Evolutionary conservation across 2,888 invertebrate genomes (phyloP), one percentile per base, ranked within the genome.

Genomic region (Erebia ligea): DNA sequence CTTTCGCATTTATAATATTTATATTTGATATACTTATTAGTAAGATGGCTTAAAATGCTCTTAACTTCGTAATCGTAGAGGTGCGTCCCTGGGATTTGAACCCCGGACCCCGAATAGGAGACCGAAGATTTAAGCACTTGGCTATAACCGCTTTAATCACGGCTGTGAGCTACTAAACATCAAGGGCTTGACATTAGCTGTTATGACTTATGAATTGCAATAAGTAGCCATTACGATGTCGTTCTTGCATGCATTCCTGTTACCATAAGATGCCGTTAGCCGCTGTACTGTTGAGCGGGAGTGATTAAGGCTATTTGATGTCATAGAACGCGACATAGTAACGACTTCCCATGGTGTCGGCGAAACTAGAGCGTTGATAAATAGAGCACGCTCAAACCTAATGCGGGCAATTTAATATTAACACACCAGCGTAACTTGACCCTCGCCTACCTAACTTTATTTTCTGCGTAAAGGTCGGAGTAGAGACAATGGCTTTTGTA

Each of bases 291-390:
- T 56, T 56, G 56, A 54, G 79, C 78, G 79, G 79, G 80, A 79
- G 75, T 80, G 80, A 85, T 83, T 84, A 77, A 76, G 77, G 78
- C 78, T 78, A 77, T 81, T 81, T 77, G 79, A 80, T 80, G 82
- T 82, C 82, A 80, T 79, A 80, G 80, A 77, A 79, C 76, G 80
- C 85, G 81, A 83, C 81, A 48, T 79, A 78, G 81, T 85, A 84
- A 86, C 83, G 82, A 85, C 87, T 90, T 90, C 90, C 88, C 90
- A 90, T 89, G 89, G 82, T 80, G 79, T 75, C 68, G 69, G 83
- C 84, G 80, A 85, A 90, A 88, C 85, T 89, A 78, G 90, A 90
- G 86, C 90, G 79, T 86, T 89, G 88, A 89, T 90, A 90, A 88
- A 88, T 83, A 84, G 82, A 86, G 79, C 79, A 81, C 82, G 83